These are phyloP conservation scores for Thunnus albacares DNA, from an alignment of 2,797 vertebrate genomes.

Conservation along the genomic window DNA sequence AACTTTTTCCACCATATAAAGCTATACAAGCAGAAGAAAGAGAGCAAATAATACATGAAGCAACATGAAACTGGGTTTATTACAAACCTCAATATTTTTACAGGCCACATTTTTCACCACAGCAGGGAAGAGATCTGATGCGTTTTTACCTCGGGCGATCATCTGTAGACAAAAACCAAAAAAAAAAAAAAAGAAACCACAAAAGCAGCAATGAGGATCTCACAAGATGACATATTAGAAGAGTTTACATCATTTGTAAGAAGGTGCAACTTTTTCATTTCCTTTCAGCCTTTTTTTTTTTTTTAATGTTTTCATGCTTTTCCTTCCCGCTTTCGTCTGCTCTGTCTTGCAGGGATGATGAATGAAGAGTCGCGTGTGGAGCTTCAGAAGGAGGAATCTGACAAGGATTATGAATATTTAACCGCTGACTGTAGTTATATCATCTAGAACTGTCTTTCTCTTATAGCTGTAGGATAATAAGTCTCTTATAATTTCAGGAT, in stretches of 20 bases:
- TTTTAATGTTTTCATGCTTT: constrained; percentile 9
- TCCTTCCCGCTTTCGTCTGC: constrained; percentile 31
- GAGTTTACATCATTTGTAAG: constrained; percentile 6
- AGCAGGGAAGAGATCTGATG: constrained; percentile 96
- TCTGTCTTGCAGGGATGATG: constrained; percentile 51
- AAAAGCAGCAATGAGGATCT: constrained; percentile 9
- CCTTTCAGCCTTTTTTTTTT: constrained; percentile 25
- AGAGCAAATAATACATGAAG: constrained; percentile 2
- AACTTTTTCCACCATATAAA: background rate
- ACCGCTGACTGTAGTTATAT: constrained; percentile 58
- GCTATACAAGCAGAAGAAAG: background rate
- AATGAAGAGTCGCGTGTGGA: constrained; percentile 63
- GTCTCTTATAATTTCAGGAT: constrained; percentile 12
- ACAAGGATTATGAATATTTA: constrained; percentile 84
- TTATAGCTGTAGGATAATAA: background rate
- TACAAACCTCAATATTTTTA: constrained; percentile 97
- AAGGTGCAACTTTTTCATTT: constrained; percentile 10
- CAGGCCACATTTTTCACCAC: constrained; percentile 99
- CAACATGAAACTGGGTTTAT: background rate
- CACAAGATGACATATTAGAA: constrained; percentile 19
- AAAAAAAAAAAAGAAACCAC: background rate
- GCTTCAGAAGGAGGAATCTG: constrained; percentile 70
- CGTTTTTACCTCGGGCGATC: constrained; percentile 97
- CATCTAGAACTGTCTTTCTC: constrained; percentile 21
- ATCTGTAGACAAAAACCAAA: constrained; percentile 86